Base-by-base conservation (phyloP, 2,113 vertebrate genomes). In the Sorex fumeus region DNA sequence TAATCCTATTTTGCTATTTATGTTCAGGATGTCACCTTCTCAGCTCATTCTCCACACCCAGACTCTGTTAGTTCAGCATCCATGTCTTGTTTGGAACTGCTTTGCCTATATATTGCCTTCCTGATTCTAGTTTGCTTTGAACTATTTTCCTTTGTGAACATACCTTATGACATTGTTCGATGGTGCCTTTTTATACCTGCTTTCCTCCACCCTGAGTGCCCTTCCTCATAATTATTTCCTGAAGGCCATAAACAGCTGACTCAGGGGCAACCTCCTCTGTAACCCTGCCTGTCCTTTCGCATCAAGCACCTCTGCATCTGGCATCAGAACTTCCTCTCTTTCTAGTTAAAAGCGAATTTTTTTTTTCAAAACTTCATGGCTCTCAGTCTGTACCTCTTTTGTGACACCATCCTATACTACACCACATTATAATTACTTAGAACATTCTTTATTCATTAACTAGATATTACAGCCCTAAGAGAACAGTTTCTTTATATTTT, bases 401-500 rank as follows among this genome's bases (percentile, higher is more conserved):
- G 0, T 74, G 40, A 3, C n/a, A 62, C n/a, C 18, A 12, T 76
- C 50, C 45, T 47, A 27, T 62, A 76, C 19, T 60, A 28, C 0
- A 30, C 27, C 13, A 62, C 6, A 62, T 62, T 85, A n/a, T 45
- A 62, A 72, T 88, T 74, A 84, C 67, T 76, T 67, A 95, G 36
- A 88, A 53, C 40, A 84, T 84, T 71, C 7, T 71, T 84, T 80
- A 40, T 67, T 85, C 66, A 28, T 72, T 91, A 67, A 53, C 72
- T 71, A 83, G 7, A 36, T 86, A 40, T 50, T 71, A 23, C 36
- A 93, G 5, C 5, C 23, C 10, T 27, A 53, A 28, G 70, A 53
- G 36, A 47, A 84, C 76, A 89, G 30, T 82, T 70, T 81, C 27
- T 71, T 92, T 87, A 88, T 50, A 74, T 28, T 34, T 40, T 80